phyloP scores from a whole-genome alignment of 2,888 invertebrate species.

The Pedicia rivosa region DNA sequence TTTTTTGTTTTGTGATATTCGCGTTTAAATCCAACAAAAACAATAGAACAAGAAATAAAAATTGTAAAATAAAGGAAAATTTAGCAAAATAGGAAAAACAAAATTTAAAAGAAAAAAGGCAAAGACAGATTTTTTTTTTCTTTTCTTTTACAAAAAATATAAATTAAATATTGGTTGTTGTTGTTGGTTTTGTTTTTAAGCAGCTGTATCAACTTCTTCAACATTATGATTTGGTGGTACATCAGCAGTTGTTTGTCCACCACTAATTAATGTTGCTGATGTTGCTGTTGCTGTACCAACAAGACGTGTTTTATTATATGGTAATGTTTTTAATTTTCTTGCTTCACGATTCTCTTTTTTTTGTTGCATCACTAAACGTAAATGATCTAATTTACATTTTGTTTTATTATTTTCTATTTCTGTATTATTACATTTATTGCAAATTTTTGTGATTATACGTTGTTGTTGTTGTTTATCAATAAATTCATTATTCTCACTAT shows the following conservation, averaged over 20 bases:
- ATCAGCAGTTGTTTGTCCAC: slow-evolving; percentile 12
- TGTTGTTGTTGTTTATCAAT: slow-evolving; percentile 13
- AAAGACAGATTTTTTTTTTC: too few relatives aligned
- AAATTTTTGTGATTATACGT: slow-evolving; percentile 15
- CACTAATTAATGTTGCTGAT: slow-evolving; percentile 13
- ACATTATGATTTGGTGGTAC: slow-evolving; percentile 29
- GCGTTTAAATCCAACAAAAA: too few relatives aligned
- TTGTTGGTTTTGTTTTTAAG: slow-evolving; percentile 17
- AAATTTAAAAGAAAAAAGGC: too few relatives aligned
- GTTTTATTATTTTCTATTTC: slow-evolving; percentile 62
- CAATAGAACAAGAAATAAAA: too few relatives aligned
- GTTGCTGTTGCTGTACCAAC: slow-evolving; percentile 12
- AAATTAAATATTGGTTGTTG: too few relatives aligned
- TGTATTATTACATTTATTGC: slow-evolving; percentile 32
- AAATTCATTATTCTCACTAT: too few relatives aligned
- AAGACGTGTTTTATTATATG: slow-evolving; percentile 33
- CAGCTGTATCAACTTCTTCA: slow-evolving; percentile 30
- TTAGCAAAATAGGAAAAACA: too few relatives aligned
- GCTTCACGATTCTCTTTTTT: slow-evolving; percentile 70
- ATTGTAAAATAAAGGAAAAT: too few relatives aligned
- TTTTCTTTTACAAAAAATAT: too few relatives aligned
- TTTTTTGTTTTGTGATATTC: too few relatives aligned
- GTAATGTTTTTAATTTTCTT: slow-evolving; percentile 49
- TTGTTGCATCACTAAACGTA: slow-evolving; percentile 82
- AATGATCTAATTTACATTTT: slow-evolving; percentile 71